phyloP scores from a whole-genome alignment of 1,140 invertebrate species.

The Drosophila pandora region DNA sequence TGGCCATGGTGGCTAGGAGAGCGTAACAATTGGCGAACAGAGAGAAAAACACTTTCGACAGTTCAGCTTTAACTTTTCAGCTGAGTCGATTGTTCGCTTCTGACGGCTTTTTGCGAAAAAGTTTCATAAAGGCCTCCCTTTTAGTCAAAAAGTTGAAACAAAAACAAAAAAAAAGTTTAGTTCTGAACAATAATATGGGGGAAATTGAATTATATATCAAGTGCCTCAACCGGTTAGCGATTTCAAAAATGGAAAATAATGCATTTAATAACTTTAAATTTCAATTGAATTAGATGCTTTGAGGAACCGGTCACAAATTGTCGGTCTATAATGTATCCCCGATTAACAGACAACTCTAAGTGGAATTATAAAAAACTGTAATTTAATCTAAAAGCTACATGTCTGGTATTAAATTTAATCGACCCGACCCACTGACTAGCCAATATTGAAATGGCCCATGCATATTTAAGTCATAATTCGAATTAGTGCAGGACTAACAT shows the following conservation, averaged over 20 bases:
- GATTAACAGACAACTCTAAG: slow-evolving; percentile 21
- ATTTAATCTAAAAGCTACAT: slow-evolving; percentile 20
- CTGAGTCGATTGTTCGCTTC: slow-evolving; percentile 39
- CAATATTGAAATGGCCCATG: not conserved
- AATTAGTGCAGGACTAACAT: slow-evolving; percentile 48
- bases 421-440: not conserved
- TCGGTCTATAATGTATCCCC: slow-evolving; percentile 36
- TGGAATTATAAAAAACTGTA: slow-evolving; percentile 18
- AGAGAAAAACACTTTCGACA: slow-evolving; percentile 21
- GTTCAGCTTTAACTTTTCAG: slow-evolving; percentile 53
- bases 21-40: slow-evolving; percentile 47
- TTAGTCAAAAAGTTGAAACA: not conserved
- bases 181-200: not conserved
- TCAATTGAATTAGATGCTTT: slow-evolving; percentile 9
- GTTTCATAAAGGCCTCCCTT: slow-evolving; percentile 10
- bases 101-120: slow-evolving; percentile 16
- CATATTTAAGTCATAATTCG: slow-evolving; percentile 38
- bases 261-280: slow-evolving; percentile 7
- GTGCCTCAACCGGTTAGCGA: not conserved
- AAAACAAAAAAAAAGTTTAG: not conserved
- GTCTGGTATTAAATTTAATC: slow-evolving; percentile 29
- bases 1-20: slow-evolving; percentile 50
- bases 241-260: not conserved
- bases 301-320: slow-evolving; percentile 41
- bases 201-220: slow-evolving; percentile 14